Percentiles rank a stretch among this genome's conserved stretches.
Evolutionary conservation across 2,113 vertebrate genomes (phyloP).

Genomic region (Bambusicola thoracicus): DNA sequence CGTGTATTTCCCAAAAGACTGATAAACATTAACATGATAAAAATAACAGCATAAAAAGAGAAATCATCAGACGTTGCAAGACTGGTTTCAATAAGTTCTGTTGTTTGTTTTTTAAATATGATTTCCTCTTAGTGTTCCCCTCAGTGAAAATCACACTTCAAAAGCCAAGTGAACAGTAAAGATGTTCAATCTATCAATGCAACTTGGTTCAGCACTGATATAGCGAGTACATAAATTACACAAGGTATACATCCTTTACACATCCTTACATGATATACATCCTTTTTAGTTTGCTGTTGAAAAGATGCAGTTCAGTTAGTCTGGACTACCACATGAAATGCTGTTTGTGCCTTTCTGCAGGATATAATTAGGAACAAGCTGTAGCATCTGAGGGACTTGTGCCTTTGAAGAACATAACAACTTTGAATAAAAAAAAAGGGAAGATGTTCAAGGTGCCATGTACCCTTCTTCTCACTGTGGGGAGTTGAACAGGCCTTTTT

Average conservation of each 20-base stretch:
- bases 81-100: neutral
- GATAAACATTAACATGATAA: neutral
- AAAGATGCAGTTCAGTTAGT: neutral
- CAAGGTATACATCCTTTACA: too few species aligned
- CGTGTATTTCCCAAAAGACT: neutral
- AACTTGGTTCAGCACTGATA: neutral
- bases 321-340: neutral
- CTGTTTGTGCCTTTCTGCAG: neutral
- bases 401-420: constrained; percentile 25
- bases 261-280: too few species aligned
- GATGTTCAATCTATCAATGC: neutral
- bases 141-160: neutral
- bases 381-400: neutral
- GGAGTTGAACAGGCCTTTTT: neutral
- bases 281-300: neutral
- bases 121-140: neutral
- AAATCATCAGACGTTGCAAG: neutral
- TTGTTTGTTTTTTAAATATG: neutral
- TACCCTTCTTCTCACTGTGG: neutral
- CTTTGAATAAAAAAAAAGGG: neutral
- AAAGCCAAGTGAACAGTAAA: neutral
- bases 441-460: neutral
- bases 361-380: neutral
- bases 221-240: neutral
- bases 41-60: neutral